Evolutionary conservation across 2,797 vertebrate species (phyloP).

Genomic region (Myotis vivesi): DNA sequence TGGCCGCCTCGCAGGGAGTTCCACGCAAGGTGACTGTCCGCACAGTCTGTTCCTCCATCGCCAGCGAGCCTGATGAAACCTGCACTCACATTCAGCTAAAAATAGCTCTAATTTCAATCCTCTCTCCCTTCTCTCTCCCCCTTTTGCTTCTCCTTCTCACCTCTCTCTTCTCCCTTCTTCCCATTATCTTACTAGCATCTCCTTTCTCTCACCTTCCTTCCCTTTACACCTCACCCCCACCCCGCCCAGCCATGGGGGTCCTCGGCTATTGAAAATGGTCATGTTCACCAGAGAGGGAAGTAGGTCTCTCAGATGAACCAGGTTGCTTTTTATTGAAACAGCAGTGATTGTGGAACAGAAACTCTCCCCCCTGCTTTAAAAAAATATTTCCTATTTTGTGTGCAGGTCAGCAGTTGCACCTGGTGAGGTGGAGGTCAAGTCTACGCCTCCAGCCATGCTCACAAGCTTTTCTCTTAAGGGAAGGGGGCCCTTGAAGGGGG

Average conservation of each 20-base stretch:
- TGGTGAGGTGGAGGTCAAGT: slow-evolving; percentile 52
- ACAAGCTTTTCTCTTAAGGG: slow-evolving; percentile 17
- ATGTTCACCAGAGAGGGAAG: slow-evolving; percentile 67
- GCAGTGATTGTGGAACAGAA: slow-evolving; percentile 76
- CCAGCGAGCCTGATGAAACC: slow-evolving; percentile 76
- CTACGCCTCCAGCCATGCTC: neutral
- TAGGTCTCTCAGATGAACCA: slow-evolving; percentile 2
- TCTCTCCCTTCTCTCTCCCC: neutral
- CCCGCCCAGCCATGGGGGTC: neutral
- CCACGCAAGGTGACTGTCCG: slow-evolving; percentile 68
- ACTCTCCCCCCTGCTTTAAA: neutral
- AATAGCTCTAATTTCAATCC: slow-evolving; percentile 71
- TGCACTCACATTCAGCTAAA: slow-evolving; percentile 72
- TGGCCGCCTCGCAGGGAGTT: slow-evolving; percentile 69
- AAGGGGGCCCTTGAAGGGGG: neutral
- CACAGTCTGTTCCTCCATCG: slow-evolving; percentile 72
- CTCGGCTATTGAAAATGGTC: slow-evolving; percentile 35
- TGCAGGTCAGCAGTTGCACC: slow-evolving; percentile 57
- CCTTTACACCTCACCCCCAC: neutral
- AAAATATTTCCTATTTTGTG: slow-evolving; percentile 1
- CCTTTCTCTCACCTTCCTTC: neutral
- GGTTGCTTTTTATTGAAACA: slow-evolving; percentile 41
- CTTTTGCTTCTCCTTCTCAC: neutral
- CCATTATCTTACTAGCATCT: neutral
- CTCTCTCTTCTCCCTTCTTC: neutral